These are phyloP conservation scores for Todus mexicanus DNA, from an alignment of 2,797 vertebrate species.

Conservation along the genomic window DNA sequence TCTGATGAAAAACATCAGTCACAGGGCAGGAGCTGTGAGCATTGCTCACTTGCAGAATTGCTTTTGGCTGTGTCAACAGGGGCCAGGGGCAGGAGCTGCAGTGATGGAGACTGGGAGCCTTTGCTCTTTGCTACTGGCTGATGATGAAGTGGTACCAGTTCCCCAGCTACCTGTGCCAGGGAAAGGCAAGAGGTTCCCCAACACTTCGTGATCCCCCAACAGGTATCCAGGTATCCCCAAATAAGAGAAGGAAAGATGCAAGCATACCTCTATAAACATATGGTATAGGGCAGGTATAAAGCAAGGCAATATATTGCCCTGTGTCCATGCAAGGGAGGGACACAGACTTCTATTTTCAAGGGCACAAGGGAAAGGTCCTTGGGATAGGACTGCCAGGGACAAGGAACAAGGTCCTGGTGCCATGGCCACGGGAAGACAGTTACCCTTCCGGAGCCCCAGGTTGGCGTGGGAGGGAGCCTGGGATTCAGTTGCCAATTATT, in stretches of 20 bases:
- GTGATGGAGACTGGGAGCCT: background rate
- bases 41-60: background rate
- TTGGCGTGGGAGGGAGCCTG: background rate
- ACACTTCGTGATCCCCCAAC: background rate
- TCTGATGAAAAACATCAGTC: background rate
- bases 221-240: background rate
- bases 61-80: background rate
- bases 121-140: rapidly evolving
- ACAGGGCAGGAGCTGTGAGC: background rate
- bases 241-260: background rate
- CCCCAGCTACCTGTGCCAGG: background rate
- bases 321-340: background rate
- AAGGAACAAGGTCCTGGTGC: background rate
- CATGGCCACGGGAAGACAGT: rapidly evolving
- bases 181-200: background rate
- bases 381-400: background rate
- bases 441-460: background rate
- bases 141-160: background rate
- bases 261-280: background rate
- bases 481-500: background rate
- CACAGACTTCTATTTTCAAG: background rate
- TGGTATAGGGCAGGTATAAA: background rate
- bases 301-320: background rate
- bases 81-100: background rate
- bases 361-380: background rate